A percentile compares a stretch with the other conserved stretches of the same genome.
phyloP scores from a whole-genome alignment of 2,113 vertebrate species.

The Pluvianellus socialis region DNA sequence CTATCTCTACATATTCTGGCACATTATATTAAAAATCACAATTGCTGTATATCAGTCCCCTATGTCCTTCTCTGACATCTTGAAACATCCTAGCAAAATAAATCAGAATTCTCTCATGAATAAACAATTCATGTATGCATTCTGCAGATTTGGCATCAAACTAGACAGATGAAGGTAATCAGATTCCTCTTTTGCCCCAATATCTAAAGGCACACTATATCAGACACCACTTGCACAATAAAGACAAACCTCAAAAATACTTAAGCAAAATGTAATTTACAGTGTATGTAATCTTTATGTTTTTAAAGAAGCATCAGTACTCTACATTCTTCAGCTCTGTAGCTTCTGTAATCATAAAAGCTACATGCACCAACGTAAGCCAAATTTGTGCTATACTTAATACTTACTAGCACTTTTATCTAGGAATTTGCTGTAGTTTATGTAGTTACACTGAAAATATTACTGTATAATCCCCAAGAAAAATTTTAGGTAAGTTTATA shows the following conservation, averaged over 20 bases:
- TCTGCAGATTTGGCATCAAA: background rate
- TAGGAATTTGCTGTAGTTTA: background rate
- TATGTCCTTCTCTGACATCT: background rate
- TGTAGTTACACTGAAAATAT: background rate
- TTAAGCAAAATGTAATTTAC: background rate
- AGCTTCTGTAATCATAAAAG: background rate
- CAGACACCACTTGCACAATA: no score
- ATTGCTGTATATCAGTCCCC: background rate
- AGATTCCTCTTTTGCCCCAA: background rate
- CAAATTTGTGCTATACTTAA: background rate
- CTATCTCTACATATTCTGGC: background rate
- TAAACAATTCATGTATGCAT: background rate
- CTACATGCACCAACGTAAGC: accelerated
- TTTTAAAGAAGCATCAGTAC: background rate
- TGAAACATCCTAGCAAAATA: background rate
- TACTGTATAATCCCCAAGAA: background rate
- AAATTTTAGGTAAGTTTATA: background rate
- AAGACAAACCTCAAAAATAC: background rate
- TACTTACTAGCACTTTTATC: background rate
- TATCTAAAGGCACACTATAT: background rate
- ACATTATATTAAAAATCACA: background rate
- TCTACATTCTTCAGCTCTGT: background rate
- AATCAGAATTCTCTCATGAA: background rate
- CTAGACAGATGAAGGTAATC: background rate
- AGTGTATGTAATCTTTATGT: background rate